Conservation (phyloP, 2,888 invertebrate genomes). For the Agrochola lychnidis region DNA sequence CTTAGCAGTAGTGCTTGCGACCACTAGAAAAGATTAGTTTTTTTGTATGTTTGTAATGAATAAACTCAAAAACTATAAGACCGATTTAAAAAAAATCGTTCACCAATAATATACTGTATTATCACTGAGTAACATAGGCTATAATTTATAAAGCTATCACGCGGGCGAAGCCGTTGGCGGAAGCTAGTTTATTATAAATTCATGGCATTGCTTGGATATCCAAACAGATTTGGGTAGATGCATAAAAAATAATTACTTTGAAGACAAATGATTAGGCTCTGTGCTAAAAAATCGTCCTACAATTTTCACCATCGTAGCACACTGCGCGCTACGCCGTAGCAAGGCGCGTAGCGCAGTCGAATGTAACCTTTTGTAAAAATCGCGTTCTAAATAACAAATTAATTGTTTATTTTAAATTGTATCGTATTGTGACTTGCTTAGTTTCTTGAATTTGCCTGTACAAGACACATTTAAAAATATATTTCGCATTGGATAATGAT, state of each 20-base stretch:
- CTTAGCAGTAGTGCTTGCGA: too few relatives aligned
- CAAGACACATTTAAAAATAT: neutral
- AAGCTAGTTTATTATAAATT: conserved; percentile 16
- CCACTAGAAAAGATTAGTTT: too few relatives aligned
- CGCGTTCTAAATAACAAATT: neutral
- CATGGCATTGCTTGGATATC: neutral
- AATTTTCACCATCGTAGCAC: neutral
- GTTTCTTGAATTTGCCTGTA: neutral
- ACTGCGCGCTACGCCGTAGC: conserved; percentile 33
- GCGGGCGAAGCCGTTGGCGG: too few relatives aligned
- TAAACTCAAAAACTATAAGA: too few relatives aligned
- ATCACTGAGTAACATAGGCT: too few relatives aligned
- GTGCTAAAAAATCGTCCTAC: neutral
- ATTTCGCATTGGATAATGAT: conserved; percentile 24
- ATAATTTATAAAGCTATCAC: too few relatives aligned
- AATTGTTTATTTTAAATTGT: neutral
- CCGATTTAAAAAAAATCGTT: too few relatives aligned
- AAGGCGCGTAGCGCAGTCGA: neutral
- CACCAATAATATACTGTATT: too few relatives aligned
- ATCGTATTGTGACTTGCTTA: neutral
- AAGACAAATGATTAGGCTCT: conserved; percentile 5
- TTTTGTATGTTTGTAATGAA: too few relatives aligned
- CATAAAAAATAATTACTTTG: conserved; percentile 7
- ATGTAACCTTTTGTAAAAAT: neutral
- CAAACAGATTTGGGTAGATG: neutral